phyloP scores from a whole-genome alignment of 2,888 invertebrate species.

The Phortica magna region DNA sequence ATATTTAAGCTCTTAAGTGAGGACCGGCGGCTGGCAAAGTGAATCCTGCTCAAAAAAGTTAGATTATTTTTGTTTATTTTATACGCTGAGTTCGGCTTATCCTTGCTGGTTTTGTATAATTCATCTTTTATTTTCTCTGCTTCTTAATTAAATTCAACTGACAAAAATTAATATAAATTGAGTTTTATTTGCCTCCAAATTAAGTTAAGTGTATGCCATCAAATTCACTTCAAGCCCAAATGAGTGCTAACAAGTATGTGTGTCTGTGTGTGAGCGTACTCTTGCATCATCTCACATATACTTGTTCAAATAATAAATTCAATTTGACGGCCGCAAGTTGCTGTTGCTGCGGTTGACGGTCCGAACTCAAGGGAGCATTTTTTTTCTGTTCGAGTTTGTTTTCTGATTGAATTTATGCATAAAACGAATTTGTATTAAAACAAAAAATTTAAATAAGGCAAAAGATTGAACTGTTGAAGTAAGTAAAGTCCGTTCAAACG shows the following conservation, averaged over 20 bases:
- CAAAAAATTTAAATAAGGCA: not conserved
- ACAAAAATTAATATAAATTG: constrained; percentile 28
- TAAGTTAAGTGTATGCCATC: not conserved
- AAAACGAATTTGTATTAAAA: not conserved
- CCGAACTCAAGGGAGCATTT: constrained; percentile 51
- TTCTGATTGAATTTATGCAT: constrained; percentile 17
- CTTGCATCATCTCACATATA: not conserved
- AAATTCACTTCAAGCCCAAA: not conserved
- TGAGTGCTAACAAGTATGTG: not conserved
- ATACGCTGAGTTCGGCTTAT: not conserved
- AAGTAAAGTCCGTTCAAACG: too few relatives aligned
- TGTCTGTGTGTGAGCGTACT: not conserved
- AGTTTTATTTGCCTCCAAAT: constrained; percentile 17
- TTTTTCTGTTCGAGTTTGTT: constrained; percentile 26
- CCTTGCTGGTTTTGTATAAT: not conserved
- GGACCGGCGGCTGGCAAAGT: not conserved
- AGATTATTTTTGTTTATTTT: not conserved
- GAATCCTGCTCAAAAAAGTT: not conserved
- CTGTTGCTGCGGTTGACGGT: constrained; percentile 55
- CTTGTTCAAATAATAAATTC: constrained; percentile 16
- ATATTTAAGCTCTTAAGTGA: not conserved
- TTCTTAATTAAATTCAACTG: constrained; percentile 5
- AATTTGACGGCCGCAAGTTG: constrained; percentile 18
- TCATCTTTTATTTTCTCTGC: not conserved
- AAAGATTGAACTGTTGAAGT: not conserved